Conservation (phyloP, 2,888 invertebrate genomes). For the Plebejus melissa region DNA sequence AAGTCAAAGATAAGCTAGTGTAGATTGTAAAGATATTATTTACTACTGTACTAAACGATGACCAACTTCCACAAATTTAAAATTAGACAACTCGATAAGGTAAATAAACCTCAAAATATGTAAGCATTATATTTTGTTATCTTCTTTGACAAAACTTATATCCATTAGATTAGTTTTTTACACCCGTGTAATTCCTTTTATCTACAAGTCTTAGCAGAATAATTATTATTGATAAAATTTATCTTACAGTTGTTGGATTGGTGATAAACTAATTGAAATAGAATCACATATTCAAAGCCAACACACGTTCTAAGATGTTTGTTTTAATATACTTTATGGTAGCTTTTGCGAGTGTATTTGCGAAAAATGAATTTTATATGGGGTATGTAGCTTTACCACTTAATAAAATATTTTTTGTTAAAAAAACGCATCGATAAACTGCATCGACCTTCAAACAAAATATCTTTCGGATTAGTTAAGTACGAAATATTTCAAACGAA, state of each 20-base stretch:
- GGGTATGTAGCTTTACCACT: conserved; percentile 41
- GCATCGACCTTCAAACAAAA: too few species aligned
- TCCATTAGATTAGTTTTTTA: not conserved
- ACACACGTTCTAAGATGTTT: conserved; percentile 39
- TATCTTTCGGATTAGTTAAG: too few species aligned
- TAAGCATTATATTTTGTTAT: not conserved
- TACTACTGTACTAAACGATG: not conserved
- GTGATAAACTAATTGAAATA: not conserved
- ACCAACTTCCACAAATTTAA: not conserved
- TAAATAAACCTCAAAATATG: not conserved
- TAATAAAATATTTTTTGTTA: too few species aligned
- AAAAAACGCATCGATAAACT: too few species aligned
- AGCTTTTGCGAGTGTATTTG: conserved; percentile 36
- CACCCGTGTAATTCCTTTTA: not conserved
- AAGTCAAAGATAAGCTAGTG: not conserved
- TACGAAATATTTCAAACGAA: too few species aligned
- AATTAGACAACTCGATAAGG: not conserved
- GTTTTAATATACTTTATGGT: conserved; percentile 35
- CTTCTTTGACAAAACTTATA: not conserved
- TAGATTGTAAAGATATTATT: not conserved
- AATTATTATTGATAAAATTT: not conserved
- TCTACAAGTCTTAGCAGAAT: not conserved
- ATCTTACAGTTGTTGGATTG: not conserved
- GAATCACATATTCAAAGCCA: conserved; percentile 24
- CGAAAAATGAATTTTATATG: conserved; percentile 54